A percentile compares a stretch with the other conserved stretches of the same genome.
Evolutionary conservation across 1,140 invertebrate genomes (phyloP).

Genomic region (Mamestra configurata): DNA sequence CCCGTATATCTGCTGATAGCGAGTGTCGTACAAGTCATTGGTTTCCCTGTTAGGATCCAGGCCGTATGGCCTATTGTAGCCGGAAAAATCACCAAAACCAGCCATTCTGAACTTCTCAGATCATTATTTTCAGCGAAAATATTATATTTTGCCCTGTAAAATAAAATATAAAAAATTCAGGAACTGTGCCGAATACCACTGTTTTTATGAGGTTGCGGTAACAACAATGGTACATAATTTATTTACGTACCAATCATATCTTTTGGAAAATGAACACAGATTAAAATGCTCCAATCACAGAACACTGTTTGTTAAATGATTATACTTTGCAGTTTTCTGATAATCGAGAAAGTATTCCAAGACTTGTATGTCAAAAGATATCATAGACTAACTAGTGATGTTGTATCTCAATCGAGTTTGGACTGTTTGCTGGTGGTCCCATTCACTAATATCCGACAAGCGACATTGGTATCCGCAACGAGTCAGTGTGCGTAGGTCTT

Average conservation of each 20-base stretch:
- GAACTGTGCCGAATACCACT: neutral
- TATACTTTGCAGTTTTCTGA: neutral
- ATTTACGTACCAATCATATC: conserved; percentile 6
- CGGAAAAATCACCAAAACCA: conserved; percentile 84
- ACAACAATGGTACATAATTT: no score
- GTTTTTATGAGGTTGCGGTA: no score
- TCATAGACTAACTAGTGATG: neutral
- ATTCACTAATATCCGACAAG: no score
- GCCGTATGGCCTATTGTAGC: conserved; percentile 80
- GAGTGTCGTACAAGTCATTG: conserved; percentile 83
- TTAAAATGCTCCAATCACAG: neutral
- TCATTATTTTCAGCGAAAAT: conserved; percentile 4
- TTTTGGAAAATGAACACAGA: neutral
- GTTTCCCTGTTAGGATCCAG: conserved; percentile 82
- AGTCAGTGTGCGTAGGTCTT: neutral
- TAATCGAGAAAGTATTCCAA: neutral
- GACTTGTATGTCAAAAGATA: conserved; percentile 1
- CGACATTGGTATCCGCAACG: no score
- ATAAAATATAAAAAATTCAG: conserved; percentile 41
- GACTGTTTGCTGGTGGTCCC: neutral
- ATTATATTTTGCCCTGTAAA: conserved; percentile 25
- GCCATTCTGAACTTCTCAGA: conserved; percentile 70
- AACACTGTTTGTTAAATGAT: neutral
- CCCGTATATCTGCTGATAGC: conserved; percentile 85
- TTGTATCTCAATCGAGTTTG: neutral